Evolutionary conservation across 2,797 vertebrate genomes (phyloP).

Genomic region (Zonotrichia albicollis): DNA sequence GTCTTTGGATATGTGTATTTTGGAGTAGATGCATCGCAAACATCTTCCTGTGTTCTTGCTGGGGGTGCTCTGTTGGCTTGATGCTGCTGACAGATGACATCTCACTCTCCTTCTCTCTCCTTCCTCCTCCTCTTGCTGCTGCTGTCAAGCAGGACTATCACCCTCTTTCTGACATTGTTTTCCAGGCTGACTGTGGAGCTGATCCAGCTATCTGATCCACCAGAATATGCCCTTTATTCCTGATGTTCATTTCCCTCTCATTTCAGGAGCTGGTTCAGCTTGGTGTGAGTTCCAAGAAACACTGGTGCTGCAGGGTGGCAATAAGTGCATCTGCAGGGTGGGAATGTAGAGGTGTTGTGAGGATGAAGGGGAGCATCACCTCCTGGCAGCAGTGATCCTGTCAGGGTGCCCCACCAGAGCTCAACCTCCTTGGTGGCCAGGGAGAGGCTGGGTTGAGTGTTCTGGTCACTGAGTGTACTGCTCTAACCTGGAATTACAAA

Average conservation of each 20-base stretch:
- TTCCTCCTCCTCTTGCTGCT: neutral
- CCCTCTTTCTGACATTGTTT: neutral
- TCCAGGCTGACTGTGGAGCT: neutral
- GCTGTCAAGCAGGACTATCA: neutral
- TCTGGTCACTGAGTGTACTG: rapidly evolving
- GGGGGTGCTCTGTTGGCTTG: neutral
- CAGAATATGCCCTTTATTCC: neutral
- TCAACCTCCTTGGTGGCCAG: rapidly evolving
- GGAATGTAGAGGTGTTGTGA: neutral
- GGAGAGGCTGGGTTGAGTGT: neutral
- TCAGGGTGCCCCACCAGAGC: neutral
- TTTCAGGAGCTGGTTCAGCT: neutral
- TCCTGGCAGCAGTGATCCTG: neutral
- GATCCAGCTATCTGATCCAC: neutral
- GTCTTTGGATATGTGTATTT: neutral
- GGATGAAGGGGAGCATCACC: neutral
- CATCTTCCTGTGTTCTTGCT: neutral
- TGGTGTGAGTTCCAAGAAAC: neutral
- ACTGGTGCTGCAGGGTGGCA: neutral
- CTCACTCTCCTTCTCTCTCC: neutral
- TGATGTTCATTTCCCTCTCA: neutral
- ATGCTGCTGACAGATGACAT: neutral
- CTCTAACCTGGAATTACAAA: neutral
- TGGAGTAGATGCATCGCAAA: neutral
- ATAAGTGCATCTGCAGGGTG: neutral